A percentile compares a stretch with the other conserved stretches of the same genome.
Evolutionary conservation across 2,888 invertebrate species (phyloP).

Genomic region (Chrysina gloriosa): DNA sequence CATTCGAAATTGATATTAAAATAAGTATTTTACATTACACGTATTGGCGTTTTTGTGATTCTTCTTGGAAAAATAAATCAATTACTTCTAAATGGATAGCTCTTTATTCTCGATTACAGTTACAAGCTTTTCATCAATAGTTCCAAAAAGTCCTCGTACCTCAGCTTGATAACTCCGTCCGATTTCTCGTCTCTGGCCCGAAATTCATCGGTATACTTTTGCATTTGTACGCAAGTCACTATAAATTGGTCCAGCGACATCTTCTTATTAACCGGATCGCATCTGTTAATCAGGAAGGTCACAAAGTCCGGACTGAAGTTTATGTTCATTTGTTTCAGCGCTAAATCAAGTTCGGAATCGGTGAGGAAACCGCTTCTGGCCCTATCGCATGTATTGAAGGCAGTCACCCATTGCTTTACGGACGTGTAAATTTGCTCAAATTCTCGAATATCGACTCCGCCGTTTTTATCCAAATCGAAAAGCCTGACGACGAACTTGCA

Average conservation of each 20-base stretch:
- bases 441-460: slow-evolving; percentile 84
- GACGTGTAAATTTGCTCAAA: slow-evolving; percentile 89
- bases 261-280: slow-evolving; percentile 73
- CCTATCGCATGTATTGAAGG: slow-evolving; percentile 85
- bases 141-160: slow-evolving; percentile 68
- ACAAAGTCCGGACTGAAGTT: slow-evolving; percentile 84
- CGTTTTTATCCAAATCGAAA: slow-evolving; percentile 87
- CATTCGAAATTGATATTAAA: too few relatives aligned
- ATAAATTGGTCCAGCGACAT: slow-evolving; percentile 62
- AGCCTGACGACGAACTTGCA: slow-evolving; percentile 91
- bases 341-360: slow-evolving; percentile 79
- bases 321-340: slow-evolving; percentile 73
- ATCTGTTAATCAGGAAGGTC: slow-evolving; percentile 76
- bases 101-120: neutral
- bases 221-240: slow-evolving; percentile 62
- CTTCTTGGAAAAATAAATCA: neutral
- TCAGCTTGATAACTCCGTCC: slow-evolving; percentile 58
- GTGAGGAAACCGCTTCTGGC: slow-evolving; percentile 89
- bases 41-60: neutral
- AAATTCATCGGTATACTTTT: slow-evolving; percentile 61
- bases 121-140: slow-evolving; percentile 40
- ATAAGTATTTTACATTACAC: neutral
- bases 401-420: slow-evolving; percentile 88
- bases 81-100: slow-evolving; percentile 8
- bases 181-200: slow-evolving; percentile 58